Evolutionary conservation across 2,113 vertebrate genomes (phyloP), one percentile per base, ranked within the genome.

Genomic region (Phalacrocorax pelagicus): DNA sequence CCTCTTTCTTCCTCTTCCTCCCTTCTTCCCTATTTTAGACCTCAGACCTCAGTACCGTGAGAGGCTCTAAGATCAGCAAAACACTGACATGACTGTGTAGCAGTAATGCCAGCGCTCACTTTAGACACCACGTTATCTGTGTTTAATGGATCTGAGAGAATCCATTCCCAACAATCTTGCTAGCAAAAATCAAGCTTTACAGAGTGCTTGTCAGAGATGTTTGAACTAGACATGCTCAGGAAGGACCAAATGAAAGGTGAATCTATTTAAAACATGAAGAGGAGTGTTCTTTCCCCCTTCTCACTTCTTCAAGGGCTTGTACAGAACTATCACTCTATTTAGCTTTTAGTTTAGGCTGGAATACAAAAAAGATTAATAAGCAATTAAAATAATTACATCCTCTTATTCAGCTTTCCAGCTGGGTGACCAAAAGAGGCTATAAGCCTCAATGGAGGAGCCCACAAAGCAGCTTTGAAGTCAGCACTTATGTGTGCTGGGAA

Each of bases 401-500:
- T 65, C 20, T 63, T 65, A 40, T 57, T 72, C 29, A 52, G 34
- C 62, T 69, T 81, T 75, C 63, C 44, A 85, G 44, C 42, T n/a
- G 8, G 5, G 7, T 30, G 86, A 22, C 75, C 71, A 55, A 15
- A 79, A 86, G n/a, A 40, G 9, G 23, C 62, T 52, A 32, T 15
- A 42, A 54, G 15, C 17, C 47, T 72, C 47, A 4, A 0, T 2
- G 32, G n/a, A 85, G 26, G 17, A 87, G 26, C 20, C 73, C 57
- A 65, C 5, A 19, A 7, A 85, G 27, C 18, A 95, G 27, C 34
- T 69, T 11, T 65, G 67, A 77, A 66, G 27, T 7, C 16, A 65
- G 30, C 0, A 0, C 9, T 65, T 26, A 6, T 0, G 0, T 29
- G 23, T 19, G 17, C 44, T 70, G 63, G 58, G 51, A 92, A 93